Base-by-base conservation (phyloP, 2,888 invertebrate genomes). In the Pollenia amentaria region DNA sequence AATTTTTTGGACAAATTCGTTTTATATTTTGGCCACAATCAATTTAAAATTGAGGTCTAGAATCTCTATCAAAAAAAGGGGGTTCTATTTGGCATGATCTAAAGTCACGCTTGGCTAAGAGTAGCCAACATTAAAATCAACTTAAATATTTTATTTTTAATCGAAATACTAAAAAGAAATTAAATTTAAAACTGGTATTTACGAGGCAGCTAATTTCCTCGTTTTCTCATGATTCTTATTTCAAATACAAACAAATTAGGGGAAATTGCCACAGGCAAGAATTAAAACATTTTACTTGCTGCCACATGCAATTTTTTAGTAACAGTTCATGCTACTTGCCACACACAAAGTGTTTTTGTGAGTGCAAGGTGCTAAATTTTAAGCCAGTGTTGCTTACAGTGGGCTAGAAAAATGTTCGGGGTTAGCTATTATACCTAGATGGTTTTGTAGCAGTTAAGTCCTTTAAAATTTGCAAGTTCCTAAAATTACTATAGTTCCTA, bases 101-200 rank as follows among this genome's bases (percentile, higher is more conserved):
- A 60, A 60, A 53, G 82, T 76, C 69, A 82, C 75, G 75, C 82
- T 76, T 75, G 51, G 60, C 12, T 82, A 51, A 55, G 42, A 21
- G 48, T 48, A 67, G 57, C 73, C 64, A 53, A 73, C 46, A 60
- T 16, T 12, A 38, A 48, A 62, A 48, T 12, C 29, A 60, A 38
- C 44, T 72, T 51, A 38, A 67, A 57, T 29, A 29, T 11, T 11
- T 40, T 10, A 51, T 51, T 51, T 62, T 51, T 11, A 46, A 29
- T 60, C 12, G 18, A 67, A 40, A 60, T 9, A 14, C n/a, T 16
- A 44, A 29, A 16, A 29, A 69, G 11, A 67, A 69, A 69, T 75
- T 69, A 60, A 62, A 72, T 55, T 11, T 64, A 46, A 42, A 18
- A 42, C 18, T 55, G 14, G 42, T 72, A 70, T 53, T 70, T 55